Evolutionary conservation across 2,797 vertebrate species (phyloP).

Genomic region (Gadopsis marmoratus): DNA sequence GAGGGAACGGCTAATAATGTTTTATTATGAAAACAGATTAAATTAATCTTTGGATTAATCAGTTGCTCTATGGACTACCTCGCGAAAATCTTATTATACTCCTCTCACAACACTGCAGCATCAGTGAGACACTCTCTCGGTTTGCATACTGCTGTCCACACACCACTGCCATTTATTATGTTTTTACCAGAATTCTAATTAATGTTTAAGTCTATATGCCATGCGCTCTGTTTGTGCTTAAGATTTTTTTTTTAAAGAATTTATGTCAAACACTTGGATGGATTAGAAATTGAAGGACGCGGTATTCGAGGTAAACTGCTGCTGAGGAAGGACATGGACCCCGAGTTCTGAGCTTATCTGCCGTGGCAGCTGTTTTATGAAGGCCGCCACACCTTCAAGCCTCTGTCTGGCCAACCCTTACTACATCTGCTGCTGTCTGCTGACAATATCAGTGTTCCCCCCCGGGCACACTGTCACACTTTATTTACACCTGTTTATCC

Average conservation of each 20-base stretch:
- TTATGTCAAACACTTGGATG: neutral
- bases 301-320: slow-evolving; percentile 13
- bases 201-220: neutral
- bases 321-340: slow-evolving; percentile 22
- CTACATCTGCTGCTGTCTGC: slow-evolving; percentile 50
- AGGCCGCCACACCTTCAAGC: slow-evolving; percentile 39
- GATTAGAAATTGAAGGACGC: neutral
- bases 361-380: slow-evolving; percentile 53
- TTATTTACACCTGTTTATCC: slow-evolving; percentile 42
- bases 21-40: slow-evolving; percentile 73
- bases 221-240: slow-evolving; percentile 13
- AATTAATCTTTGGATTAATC: slow-evolving; percentile 73
- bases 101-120: slow-evolving; percentile 17
- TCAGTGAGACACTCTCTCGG: neutral
- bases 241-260: neutral
- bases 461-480: slow-evolving; percentile 5
- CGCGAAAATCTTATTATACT: slow-evolving; percentile 48
- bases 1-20: slow-evolving; percentile 49
- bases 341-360: slow-evolving; percentile 45
- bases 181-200: neutral
- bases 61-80: slow-evolving; percentile 49
- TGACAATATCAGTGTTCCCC: slow-evolving; percentile 33
- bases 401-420: slow-evolving; percentile 30
- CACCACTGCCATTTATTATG: neutral
- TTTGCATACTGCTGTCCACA: slow-evolving; percentile 17